phyloP scores from a whole-genome alignment of 2,113 vertebrate species.

The Picathartes gymnocephalus region DNA sequence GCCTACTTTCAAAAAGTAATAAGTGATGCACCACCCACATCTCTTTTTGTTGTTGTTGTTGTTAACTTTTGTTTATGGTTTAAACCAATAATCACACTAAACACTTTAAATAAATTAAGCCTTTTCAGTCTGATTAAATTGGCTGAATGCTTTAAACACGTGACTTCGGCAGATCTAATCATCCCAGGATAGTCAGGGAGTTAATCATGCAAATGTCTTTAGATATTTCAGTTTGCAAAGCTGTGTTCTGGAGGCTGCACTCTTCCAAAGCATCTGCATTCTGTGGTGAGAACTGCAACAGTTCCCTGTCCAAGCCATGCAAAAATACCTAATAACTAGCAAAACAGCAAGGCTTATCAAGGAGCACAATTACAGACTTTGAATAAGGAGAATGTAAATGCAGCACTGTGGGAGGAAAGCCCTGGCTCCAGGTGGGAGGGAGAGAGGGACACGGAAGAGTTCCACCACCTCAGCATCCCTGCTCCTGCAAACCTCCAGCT shows the following conservation, averaged over 20 bases:
- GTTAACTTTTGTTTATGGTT: constrained; percentile 32
- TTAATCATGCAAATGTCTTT: constrained; percentile 46
- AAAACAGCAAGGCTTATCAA: background rate
- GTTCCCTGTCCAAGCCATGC: background rate
- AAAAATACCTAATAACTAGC: background rate
- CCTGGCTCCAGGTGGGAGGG: background rate
- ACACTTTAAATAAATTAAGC: constrained; percentile 53
- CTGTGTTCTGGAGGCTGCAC: background rate
- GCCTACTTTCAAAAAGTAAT: background rate
- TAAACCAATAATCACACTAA: constrained; percentile 44
- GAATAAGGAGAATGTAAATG: background rate
- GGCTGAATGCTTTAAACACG: constrained; percentile 9
- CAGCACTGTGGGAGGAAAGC: background rate
- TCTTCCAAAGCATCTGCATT: background rate
- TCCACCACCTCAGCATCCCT: background rate
- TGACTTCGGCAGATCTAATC: constrained; percentile 5
- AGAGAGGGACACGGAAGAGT: fast-evolving
- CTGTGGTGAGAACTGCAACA: background rate
- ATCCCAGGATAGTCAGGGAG: constrained; percentile 12
- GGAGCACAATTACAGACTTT: background rate
- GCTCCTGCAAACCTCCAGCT: fast-evolving
- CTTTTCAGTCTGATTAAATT: constrained; percentile 49
- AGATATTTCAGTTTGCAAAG: constrained; percentile 1
- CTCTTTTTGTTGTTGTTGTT: background rate
- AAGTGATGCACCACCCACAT: background rate